Evolutionary conservation across 2,888 invertebrate species (phyloP).

Genomic region (Hololepta plana): DNA sequence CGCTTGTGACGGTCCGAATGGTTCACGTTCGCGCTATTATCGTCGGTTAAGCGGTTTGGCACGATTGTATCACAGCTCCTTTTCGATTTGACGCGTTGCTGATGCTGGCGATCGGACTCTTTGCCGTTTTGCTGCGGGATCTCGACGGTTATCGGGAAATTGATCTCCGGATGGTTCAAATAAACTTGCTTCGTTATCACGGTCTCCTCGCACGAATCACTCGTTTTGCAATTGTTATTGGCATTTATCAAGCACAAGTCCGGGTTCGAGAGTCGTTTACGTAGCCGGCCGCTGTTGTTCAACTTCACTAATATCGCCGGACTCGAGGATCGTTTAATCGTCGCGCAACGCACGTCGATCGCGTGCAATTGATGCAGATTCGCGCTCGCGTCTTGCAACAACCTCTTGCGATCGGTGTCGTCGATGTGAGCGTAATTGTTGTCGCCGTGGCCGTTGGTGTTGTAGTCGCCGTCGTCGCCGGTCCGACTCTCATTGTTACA

Average conservation of each 20-base stretch:
- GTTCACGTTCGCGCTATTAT: constrained; percentile 10
- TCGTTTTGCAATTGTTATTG: no score
- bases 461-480: constrained; percentile 4
- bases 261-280: constrained; percentile 16
- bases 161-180: constrained; percentile 24
- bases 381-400: no score
- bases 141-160: constrained; percentile 22
- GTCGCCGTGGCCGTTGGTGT: constrained; percentile 1
- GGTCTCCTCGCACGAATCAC: no score
- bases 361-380: no score
- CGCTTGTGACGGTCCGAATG: constrained; percentile 19
- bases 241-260: no score
- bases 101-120: constrained; percentile 6
- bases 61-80: constrained; percentile 13
- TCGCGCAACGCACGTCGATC: no score
- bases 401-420: constrained; percentile 4
- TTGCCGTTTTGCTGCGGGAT: constrained; percentile 11
- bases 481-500: constrained; percentile 17
- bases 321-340: no score
- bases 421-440: no score
- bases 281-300: no score
- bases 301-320: no score
- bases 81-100: no score
- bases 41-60: constrained; percentile 12
- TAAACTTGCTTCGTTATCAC: no score